Conservation (phyloP, 2,888 invertebrate genomes). For the Linnaemya vulpina region DNA sequence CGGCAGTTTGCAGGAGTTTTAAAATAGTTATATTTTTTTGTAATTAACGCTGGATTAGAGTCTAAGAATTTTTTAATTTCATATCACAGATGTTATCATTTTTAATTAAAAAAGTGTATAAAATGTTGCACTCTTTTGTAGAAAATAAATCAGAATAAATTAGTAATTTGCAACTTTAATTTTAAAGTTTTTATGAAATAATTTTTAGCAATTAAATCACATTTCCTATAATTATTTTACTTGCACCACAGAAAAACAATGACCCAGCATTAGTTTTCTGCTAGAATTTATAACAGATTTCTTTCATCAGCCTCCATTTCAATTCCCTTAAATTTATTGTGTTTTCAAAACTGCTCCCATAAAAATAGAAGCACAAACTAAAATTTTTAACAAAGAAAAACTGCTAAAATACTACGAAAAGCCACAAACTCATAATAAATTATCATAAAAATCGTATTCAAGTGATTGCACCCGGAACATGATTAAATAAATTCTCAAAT, state of each 20-base stretch:
- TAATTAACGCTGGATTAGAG: too few species aligned
- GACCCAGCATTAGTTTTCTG: slow-evolving; percentile 26
- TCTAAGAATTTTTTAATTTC: too few species aligned
- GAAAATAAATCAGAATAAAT: too few species aligned
- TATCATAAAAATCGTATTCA: slow-evolving; percentile 69
- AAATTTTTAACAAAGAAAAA: not conserved
- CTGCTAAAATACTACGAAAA: not conserved
- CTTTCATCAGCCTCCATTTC: slow-evolving; percentile 28
- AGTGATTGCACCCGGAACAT: slow-evolving; percentile 62
- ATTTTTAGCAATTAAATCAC: slow-evolving; percentile 17
- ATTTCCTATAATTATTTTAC: slow-evolving; percentile 30
- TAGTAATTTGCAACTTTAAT: not conserved
- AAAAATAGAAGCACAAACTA: not conserved
- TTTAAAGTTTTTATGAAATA: slow-evolving; percentile 3
- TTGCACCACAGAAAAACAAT: not conserved
- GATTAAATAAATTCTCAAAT: slow-evolving; percentile 43
- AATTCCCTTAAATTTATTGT: slow-evolving; percentile 53
- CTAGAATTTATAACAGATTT: slow-evolving; percentile 29
- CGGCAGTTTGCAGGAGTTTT: too few species aligned
- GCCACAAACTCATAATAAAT: slow-evolving; percentile 66
- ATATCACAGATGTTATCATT: too few species aligned
- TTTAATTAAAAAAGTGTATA: too few species aligned
- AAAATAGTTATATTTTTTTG: too few species aligned
- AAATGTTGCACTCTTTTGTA: too few species aligned
- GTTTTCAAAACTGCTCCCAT: slow-evolving; percentile 42